These are phyloP conservation scores for Troilus luridus DNA, from an alignment of 2,888 invertebrate species.

Conservation along the genomic window DNA sequence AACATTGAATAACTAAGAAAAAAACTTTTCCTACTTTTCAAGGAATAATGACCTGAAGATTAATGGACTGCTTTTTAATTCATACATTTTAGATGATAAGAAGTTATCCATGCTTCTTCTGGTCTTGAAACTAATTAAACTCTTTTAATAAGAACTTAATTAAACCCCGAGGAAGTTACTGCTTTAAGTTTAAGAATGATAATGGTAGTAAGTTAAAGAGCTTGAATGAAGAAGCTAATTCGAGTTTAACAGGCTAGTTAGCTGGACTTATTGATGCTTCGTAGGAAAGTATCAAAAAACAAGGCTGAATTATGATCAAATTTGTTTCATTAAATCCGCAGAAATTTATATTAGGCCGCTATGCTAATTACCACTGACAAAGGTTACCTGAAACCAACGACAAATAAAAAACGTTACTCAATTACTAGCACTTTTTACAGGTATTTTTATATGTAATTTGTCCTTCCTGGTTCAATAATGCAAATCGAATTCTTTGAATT, in stretches of 20 bases:
- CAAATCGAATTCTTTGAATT: no score
- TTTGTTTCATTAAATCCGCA: no score
- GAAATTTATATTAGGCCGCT: no score
- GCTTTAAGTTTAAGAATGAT: not conserved
- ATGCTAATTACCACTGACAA: no score
- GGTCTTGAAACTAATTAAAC: constrained; percentile 24
- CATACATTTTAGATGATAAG: not conserved
- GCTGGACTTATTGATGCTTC: not conserved
- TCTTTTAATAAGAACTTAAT: constrained; percentile 23
- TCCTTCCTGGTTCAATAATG: no score
- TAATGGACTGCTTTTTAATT: not conserved
- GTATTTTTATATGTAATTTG: no score
- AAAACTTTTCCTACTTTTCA: no score
- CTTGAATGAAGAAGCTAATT: not conserved
- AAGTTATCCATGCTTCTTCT: not conserved
- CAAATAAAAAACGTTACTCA: no score
- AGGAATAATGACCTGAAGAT: not conserved
- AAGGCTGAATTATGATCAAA: not conserved
- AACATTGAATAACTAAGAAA: no score
- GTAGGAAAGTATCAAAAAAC: not conserved
- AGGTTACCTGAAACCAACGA: no score
- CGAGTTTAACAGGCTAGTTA: not conserved
- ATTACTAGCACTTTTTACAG: no score
- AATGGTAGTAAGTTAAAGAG: not conserved
- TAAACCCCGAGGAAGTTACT: not conserved